A percentile compares a stretch with the other conserved stretches of the same genome.
Conservation (phyloP, 2,113 vertebrate genomes). For the Candoia aspera region DNA sequence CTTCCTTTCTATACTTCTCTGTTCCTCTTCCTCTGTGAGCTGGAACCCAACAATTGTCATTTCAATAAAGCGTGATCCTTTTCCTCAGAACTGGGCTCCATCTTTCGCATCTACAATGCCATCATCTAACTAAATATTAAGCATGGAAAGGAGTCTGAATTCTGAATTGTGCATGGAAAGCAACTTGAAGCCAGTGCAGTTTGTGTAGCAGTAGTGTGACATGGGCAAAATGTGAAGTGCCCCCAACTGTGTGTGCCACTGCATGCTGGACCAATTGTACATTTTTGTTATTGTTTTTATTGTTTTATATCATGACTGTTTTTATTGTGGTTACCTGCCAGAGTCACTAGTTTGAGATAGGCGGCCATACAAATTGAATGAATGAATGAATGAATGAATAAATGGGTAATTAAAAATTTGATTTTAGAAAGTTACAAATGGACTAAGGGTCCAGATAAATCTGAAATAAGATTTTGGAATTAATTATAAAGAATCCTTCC, state of each 20-base stretch:
- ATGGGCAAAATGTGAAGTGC: background rate
- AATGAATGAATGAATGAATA: no score
- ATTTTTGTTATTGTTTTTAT: no score
- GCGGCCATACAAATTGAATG: no score
- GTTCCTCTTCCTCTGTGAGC: background rate
- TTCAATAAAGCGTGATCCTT: background rate
- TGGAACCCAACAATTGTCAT: background rate
- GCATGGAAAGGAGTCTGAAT: background rate
- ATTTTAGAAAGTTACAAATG: background rate
- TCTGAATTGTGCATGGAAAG: background rate
- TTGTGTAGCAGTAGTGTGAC: background rate
- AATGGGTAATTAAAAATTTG: background rate
- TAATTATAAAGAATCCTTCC: background rate
- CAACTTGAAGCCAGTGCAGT: background rate
- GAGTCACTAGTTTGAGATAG: no score
- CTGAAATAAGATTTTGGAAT: background rate
- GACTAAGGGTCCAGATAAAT: background rate
- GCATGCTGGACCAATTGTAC: background rate
- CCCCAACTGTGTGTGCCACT: background rate
- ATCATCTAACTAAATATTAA: slow-evolving; percentile 38
- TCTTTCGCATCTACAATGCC: background rate
- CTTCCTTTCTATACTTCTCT: background rate
- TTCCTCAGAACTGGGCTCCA: background rate
- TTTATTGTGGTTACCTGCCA: no score
- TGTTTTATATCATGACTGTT: no score